These are phyloP conservation scores for Morpho deidamia DNA, from an alignment of 2,888 invertebrate genomes.

Conservation along the genomic window DNA sequence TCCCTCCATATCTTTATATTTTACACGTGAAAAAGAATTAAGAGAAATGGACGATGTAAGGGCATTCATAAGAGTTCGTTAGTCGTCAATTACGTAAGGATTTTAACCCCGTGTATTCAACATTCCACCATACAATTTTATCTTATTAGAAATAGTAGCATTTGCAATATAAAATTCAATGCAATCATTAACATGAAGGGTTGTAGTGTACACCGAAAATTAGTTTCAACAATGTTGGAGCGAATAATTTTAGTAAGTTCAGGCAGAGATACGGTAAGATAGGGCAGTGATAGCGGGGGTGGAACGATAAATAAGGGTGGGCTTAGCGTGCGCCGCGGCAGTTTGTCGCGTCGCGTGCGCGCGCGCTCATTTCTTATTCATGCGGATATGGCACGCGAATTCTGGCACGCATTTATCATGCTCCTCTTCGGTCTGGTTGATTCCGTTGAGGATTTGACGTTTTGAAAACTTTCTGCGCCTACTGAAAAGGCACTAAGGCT, in stretches of 20 bases:
- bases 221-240: constrained; percentile 9
- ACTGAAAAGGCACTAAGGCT: too few relatives aligned
- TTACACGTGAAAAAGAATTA: too few relatives aligned
- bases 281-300: constrained; percentile 37
- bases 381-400: constrained; percentile 59
- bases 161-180: too few relatives aligned
- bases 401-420: constrained; percentile 31
- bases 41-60: too few relatives aligned
- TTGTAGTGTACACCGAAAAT: not conserved
- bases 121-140: too few relatives aligned
- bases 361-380: constrained; percentile 75
- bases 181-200: too few relatives aligned
- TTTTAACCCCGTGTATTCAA: too few relatives aligned
- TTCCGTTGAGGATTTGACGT: constrained; percentile 17
- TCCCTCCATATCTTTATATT: too few relatives aligned
- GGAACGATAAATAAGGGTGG: constrained; percentile 38
- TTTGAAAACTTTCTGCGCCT: not conserved
- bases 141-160: too few relatives aligned
- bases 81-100: too few relatives aligned
- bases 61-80: too few relatives aligned
- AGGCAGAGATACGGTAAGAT: constrained; percentile 50
- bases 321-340: constrained; percentile 51
- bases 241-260: constrained; percentile 18
- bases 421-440: constrained; percentile 14
- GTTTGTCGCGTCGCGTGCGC: constrained; percentile 72